Evolutionary conservation across 1,140 invertebrate species (phyloP), one percentile per base, ranked within the genome.

Genomic region (Conus betulinus): DNA sequence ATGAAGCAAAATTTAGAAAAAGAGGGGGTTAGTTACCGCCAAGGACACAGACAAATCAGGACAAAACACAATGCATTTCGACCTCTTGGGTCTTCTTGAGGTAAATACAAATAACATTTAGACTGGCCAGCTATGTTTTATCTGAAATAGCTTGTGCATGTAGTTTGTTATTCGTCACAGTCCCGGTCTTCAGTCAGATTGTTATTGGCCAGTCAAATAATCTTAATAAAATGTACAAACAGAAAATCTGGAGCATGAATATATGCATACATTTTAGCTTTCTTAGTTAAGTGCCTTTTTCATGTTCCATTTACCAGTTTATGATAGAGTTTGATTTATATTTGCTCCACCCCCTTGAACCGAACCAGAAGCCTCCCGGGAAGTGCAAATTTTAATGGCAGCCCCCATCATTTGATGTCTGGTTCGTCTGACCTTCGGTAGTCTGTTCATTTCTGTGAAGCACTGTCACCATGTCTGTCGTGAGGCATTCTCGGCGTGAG

Each of bases 301-400:
- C 39, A 39, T 39, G 3, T 39, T 39, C 39, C 39, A 0, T 39
- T 39, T 39, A 39, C 39, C 39, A 39, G 39, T 39, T 39, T 39
- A 39, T 39, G 39, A 39, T 39, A 39, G 39, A 39, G 39, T 39
- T 39, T 39, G 39, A 39, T 39, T 39, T 39, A 39, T 39, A 39
- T 25, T 51, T 27, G 25, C 6, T 51, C 39, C 1, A 13, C 60
- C 60, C 1, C 60, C 60, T 63, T 63, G 60, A 63, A 15, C 3
- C 25, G 55, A 85, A 85, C 55, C 25, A 11, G 25, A 10, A 67
- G 27, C 20, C 84, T 85, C 27, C 57, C 60, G 7, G 11, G 17
- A 67, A 85, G 63, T 67, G 7, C 17, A 15, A 27, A 25, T 51
- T 25, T 67, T 67, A 67, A 85, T 85, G 84, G 84, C 84, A 25